A percentile compares a stretch with the other conserved stretches of the same genome.
Evolutionary conservation across 1,140 invertebrate genomes (phyloP).

Genomic region (Drosophila truncata): DNA sequence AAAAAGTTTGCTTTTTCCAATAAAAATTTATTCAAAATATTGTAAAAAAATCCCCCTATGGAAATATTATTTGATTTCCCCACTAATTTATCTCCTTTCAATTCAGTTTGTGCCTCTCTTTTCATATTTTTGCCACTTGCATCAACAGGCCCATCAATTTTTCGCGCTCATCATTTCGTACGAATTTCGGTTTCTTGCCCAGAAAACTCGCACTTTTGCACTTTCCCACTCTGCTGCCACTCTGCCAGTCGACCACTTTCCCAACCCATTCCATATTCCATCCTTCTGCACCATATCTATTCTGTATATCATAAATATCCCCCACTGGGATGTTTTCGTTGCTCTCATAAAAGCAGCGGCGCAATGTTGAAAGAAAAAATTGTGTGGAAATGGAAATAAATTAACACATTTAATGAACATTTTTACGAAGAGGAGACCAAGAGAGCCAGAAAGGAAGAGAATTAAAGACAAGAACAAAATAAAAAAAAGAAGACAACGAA

Average conservation of each 20-base stretch:
- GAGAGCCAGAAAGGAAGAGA: conserved; percentile 18
- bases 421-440: conserved; percentile 35
- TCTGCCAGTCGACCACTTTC: neutral
- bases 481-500: conserved; percentile 11
- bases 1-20: neutral
- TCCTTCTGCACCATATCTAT: conserved; percentile 21
- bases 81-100: conserved; percentile 21
- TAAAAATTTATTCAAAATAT: neutral
- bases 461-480: conserved; percentile 13
- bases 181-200: conserved; percentile 10
- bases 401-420: conserved; percentile 83
- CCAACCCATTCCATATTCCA: conserved; percentile 7
- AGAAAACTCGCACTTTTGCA: conserved; percentile 9
- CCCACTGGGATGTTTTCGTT: conserved; percentile 45
- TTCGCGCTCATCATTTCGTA: conserved; percentile 30
- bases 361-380: conserved; percentile 60
- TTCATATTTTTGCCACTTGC: conserved; percentile 29
- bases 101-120: conserved; percentile 9
- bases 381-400: conserved; percentile 81
- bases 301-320: conserved; percentile 51
- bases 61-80: neutral
- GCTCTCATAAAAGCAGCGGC: conserved; percentile 49
- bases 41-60: neutral
- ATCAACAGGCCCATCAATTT: conserved; percentile 46
- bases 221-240: conserved; percentile 7